A percentile compares a stretch with the other conserved stretches of the same genome.
phyloP scores from a whole-genome alignment of 2,113 vertebrate genomes.

The Lophura nycthemera region DNA sequence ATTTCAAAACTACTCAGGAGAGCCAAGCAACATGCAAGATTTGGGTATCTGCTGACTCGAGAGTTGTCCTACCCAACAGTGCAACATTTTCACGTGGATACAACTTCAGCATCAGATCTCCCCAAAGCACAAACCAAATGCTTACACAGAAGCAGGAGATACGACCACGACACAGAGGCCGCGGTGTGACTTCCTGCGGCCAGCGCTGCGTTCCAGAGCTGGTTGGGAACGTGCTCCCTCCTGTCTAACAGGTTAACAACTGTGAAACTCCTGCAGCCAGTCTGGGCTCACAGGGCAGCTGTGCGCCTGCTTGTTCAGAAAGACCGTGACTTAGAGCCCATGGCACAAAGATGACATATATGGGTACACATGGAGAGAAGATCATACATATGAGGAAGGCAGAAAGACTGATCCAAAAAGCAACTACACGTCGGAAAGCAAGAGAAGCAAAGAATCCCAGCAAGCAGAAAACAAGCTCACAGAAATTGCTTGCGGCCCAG shows the following conservation, averaged over 20 bases:
- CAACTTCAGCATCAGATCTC: neutral
- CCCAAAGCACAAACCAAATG: neutral
- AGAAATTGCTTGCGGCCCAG: conserved; percentile 39
- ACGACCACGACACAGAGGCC: neutral
- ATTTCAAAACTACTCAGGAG: neutral
- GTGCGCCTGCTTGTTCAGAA: neutral
- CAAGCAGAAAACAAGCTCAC: conserved; percentile 38
- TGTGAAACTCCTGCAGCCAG: neutral
- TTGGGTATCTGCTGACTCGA: neutral
- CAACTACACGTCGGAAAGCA: neutral
- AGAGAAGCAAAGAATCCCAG: conserved; percentile 39
- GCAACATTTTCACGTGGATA: neutral
- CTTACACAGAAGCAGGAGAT: neutral
- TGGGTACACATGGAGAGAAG: neutral
- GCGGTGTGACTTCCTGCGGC: neutral
- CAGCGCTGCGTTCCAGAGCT: neutral
- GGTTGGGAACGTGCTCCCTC: neutral
- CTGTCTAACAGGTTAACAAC: neutral
- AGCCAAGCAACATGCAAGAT: neutral
- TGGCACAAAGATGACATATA: neutral
- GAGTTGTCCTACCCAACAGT: neutral
- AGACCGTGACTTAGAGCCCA: neutral
- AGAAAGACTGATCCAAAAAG: neutral
- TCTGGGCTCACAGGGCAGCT: neutral
- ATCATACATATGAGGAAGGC: neutral